Evolutionary conservation across 1,140 invertebrate genomes (phyloP), one percentile per base, ranked within the genome.

Genomic region (Acromyrmex heyeri): DNA sequence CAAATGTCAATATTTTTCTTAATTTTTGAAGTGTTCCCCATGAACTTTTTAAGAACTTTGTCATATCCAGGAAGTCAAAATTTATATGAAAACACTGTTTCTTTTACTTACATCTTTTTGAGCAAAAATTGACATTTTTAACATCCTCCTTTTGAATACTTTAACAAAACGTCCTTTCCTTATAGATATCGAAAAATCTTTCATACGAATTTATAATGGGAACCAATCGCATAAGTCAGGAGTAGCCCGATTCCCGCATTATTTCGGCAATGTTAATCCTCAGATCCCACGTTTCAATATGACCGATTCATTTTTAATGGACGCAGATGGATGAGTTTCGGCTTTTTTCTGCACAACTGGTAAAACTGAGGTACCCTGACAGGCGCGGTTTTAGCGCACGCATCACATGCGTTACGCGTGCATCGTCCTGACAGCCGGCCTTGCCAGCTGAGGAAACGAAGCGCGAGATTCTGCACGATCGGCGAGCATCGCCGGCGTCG

Each of bases 391-490:
- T 77, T 18, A 53, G 3, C 57, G 18, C 38, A 24, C 38, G 18
- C 50, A 24, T 34, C 27, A 62, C 10, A 85, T n/a, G 57, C 78
- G 21, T 59, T 59, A 59, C n/a, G 34, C 24, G 27, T 53, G 38
- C 21, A 27, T 14, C 65, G 24, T 14, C 3, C 1, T 61, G 21
- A 18, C 70, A 34, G 44, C 59, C 57, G 53, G 44, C 16, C 50
- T 57, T 64, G 64, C 38, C 44, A 53, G 24, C 69, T 53, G 38
- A 86, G 65, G 82, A 87, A 87, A 78, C 85, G 85, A 83, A 88
- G 86, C 87, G 75, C 87, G 89, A 91, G 92, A 93, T 92, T 91
- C 90, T 90, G 91, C 85, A 88, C 89, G 88, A 89, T 90, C 82
- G 90, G 77, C 88, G 87, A 89, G 91, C 92, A 93, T 93, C 94